Evolutionary conservation across 1,140 invertebrate species (phyloP), one percentile per base, ranked within the genome.

Genomic region (Camponotus vicinus): DNA sequence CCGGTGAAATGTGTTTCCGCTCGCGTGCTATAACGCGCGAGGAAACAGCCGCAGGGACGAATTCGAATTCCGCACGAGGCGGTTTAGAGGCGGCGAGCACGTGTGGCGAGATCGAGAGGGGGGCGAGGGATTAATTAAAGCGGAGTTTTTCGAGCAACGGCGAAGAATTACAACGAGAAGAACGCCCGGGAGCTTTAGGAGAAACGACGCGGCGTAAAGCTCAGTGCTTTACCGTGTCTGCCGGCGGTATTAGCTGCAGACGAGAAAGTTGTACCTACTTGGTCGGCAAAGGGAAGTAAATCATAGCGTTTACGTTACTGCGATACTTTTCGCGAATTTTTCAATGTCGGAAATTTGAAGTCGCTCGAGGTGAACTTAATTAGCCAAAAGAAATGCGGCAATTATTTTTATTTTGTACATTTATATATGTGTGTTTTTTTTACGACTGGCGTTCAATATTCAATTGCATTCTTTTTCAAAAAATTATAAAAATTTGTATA

Each of bases 121-220:
- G 45, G 45, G 9, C 40, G 71, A 66, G 59, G 63, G 82, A 85
- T 85, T 85, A 85, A 85, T 85, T 85, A 85, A 85, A 85, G 45
- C 59, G 45, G 21, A 78, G 63, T 85, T 76, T 85, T 85, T 85
- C 55, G 75, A 78, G 61, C 71, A 63, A 40, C 59, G 34, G 45
- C 71, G 73, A 85, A 78, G 84, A 86, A 86, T 86, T 79, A 86
- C 84, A 86, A 86, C 84, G 83, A 83, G 69, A 85, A 67, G 73
- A 85, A 66, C 61, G 63, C 59, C 63, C 37, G 34, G 49, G 40
- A 85, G 83, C 73, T 85, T 78, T 67, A 32, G 64, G 6, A 42
- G 75, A 42, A 66, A 55, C 61, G 70, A 42, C 59, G 45, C 27
- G 40, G 45, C 76, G 64, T 86, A 86, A 86, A 86, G 75, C 84